phyloP scores from a whole-genome alignment of 2,888 invertebrate species.

The Coronaproctus castanopsis region DNA sequence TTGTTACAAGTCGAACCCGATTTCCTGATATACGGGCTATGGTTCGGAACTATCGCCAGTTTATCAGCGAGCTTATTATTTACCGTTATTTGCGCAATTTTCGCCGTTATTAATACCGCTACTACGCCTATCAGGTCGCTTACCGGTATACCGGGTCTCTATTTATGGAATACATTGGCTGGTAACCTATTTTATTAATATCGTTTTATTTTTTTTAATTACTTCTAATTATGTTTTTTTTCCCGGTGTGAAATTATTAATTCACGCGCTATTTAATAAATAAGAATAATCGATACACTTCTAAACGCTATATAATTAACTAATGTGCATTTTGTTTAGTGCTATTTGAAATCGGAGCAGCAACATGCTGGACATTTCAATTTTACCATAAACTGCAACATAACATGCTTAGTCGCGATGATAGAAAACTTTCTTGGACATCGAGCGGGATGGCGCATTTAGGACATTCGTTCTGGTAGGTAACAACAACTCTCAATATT shows the following conservation, averaged over 20 bases:
- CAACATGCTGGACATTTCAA: conserved; percentile 64
- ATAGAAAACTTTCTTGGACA: conserved; percentile 59
- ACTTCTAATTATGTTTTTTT: background rate
- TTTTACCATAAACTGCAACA: conserved; percentile 58
- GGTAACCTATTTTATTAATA: conserved; percentile 29
- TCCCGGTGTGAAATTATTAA: background rate
- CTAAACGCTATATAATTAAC: too few species aligned
- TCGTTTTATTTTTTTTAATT: background rate
- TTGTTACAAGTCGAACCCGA: conserved; percentile 39
- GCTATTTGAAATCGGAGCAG: conserved; percentile 48
- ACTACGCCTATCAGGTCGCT: conserved; percentile 47
- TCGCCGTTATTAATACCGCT: conserved; percentile 60
- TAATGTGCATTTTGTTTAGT: conserved; percentile 40
- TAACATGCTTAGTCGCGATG: conserved; percentile 63
- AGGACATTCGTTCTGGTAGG: conserved; percentile 71
- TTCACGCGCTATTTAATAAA: background rate
- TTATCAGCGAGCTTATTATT: conserved; percentile 48
- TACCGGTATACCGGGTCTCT: conserved; percentile 45
- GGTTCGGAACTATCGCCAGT: conserved; percentile 52
- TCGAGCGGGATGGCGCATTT: conserved; percentile 60
- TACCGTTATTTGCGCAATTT: conserved; percentile 38
- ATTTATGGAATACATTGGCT: conserved; percentile 54
- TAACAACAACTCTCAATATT: too few species aligned
- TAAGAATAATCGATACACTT: background rate
- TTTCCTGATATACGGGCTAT: conserved; percentile 46